Evolutionary conservation across 2,797 vertebrate species (phyloP).

Genomic region (Lophotriccus pileatus): DNA sequence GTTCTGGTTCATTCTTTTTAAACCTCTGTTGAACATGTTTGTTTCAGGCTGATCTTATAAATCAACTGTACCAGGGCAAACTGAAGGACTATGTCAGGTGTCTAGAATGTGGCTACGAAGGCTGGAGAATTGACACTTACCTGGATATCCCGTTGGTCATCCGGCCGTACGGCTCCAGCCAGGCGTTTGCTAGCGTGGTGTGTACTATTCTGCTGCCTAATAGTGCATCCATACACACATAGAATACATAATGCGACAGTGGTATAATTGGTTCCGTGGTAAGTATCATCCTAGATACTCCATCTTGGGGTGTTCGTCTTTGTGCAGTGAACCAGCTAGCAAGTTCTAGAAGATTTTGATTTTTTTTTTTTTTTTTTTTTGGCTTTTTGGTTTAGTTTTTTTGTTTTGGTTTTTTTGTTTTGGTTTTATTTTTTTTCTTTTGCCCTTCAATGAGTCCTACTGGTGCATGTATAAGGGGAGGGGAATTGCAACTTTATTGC

Average conservation of each 20-base stretch:
- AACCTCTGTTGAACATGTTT: neutral
- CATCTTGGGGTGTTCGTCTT: slow-evolving; percentile 79
- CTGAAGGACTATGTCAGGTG: slow-evolving; percentile 98
- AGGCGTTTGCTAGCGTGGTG: slow-evolving; percentile 98
- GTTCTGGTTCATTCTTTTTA: fast-evolving
- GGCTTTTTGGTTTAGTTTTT: slow-evolving; percentile 41
- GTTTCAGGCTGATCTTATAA: slow-evolving; percentile 96
- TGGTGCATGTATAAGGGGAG: slow-evolving; percentile 75
- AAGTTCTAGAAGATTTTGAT: slow-evolving; percentile 74
- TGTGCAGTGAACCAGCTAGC: slow-evolving; percentile 74
- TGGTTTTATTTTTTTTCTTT: slow-evolving; percentile 7
- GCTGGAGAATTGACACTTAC: slow-evolving; percentile 98
- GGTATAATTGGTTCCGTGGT: slow-evolving; percentile 71
- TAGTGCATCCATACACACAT: slow-evolving; percentile 74
- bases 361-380: slow-evolving; percentile 23
- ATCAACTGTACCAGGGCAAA: slow-evolving; percentile 98
- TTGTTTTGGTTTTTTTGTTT: neutral
- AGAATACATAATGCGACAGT: slow-evolving; percentile 73
- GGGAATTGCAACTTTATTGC: slow-evolving; percentile 53
- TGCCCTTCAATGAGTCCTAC: slow-evolving; percentile 77
- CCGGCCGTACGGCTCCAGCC: slow-evolving; percentile 96
- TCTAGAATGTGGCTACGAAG: slow-evolving; percentile 97
- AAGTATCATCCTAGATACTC: slow-evolving; percentile 79
- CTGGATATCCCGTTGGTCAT: slow-evolving; percentile 99
- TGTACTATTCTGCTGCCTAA: slow-evolving; percentile 78